Evolutionary conservation across 1,140 invertebrate species (phyloP), one percentile per base, ranked within the genome.

Genomic region (Zaprionus camerounensis): DNA sequence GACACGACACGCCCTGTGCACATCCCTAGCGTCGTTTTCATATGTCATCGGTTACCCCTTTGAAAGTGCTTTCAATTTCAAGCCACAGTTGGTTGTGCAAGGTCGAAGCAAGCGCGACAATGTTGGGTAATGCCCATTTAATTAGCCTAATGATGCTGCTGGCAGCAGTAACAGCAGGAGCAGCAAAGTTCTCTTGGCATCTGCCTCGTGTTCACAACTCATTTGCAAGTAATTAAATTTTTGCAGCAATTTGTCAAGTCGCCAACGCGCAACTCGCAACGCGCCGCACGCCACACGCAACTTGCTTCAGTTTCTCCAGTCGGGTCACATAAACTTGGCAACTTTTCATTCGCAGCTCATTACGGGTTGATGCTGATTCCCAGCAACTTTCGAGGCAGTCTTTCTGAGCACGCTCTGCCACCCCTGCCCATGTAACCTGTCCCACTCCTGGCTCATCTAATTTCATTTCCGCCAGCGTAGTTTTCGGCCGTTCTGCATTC

Each of bases 141-240:
- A 80, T 85, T 86, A 80, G 71, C 57, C 46, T 67, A 81, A 81
- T 81, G 75, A 78, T 76, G 61, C 36, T 71, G 49, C 46, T 20
- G 28, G 55, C 31, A 34, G 31, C 31, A 34, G 31, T 9, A 34
- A 11, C 31, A 34, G 31, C 38, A 41, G 34, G 20, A 56, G 55
- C 28, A 49, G 38, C 46, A 31, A 67, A 66, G 41, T 49, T 70
- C 69, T 70, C 73, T 70, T 36, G 63, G 55, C 67, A 64, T 64
- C 68, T 70, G 66, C 51, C 67, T 36, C 44, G 57, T 71, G 74
- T 71, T 71, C 72, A 51, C 62, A 82, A 76, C 81, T 76, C 80
- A 82, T 83, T 80, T 80, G 72, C 77, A 76, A 79, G 71, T 81
- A 81, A 85, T 85, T 85, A 85, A 66, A 70, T 81, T 78, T 71